Evolutionary conservation across 1,140 invertebrate genomes (phyloP).

Genomic region (Bombus balteatus): DNA sequence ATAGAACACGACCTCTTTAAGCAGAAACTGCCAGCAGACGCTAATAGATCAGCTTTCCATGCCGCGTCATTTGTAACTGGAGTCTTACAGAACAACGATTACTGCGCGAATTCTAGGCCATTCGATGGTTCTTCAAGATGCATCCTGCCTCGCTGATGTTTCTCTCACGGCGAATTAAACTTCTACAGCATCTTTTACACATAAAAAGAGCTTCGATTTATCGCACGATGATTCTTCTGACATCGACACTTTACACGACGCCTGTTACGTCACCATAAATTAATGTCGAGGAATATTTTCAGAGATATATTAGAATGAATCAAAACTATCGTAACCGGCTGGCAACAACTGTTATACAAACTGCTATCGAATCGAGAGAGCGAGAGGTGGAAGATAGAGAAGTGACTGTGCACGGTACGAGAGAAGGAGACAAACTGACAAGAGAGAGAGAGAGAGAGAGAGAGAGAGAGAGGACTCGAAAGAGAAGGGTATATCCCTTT

Average conservation of each 20-base stretch:
- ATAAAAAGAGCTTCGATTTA: not conserved
- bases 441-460: not conserved
- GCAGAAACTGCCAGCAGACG: not conserved
- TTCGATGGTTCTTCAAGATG: not conserved
- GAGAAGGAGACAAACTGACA: no score
- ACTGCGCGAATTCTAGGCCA: not conserved
- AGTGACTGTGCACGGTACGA: not conserved
- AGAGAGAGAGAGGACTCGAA: conserved; percentile 8
- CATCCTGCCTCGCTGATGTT: not conserved
- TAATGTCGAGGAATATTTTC: not conserved
- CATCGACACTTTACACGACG: not conserved
- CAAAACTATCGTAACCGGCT: not conserved
- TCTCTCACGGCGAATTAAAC: not conserved
- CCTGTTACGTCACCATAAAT: not conserved
- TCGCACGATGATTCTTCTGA: not conserved
- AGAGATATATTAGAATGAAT: not conserved
- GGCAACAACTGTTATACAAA: not conserved
- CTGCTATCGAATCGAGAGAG: not conserved
- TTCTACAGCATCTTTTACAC: no score
- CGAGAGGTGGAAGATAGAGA: conserved; percentile 15
- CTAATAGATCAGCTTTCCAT: conserved; percentile 19
- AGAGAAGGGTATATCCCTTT: conserved; percentile 66
- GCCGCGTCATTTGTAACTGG: conserved; percentile 1
- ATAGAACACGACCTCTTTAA: not conserved
- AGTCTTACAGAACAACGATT: not conserved